These are phyloP conservation scores for Mythimna impura DNA, from an alignment of 2,888 invertebrate species.

Conservation along the genomic window DNA sequence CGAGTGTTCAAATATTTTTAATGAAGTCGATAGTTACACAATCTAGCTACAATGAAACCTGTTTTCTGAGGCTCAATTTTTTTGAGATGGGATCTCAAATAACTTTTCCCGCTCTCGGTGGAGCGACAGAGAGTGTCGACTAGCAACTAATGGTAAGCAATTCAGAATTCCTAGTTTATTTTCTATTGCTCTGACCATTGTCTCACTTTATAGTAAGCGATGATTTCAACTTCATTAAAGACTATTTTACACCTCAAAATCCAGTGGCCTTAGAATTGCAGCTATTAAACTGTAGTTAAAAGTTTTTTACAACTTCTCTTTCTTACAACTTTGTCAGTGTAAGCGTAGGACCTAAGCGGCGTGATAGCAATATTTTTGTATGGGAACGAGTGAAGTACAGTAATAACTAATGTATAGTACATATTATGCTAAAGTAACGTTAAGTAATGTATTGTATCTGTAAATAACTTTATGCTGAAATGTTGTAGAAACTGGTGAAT, in stretches of 20 bases:
- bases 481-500: slow-evolving; percentile 20
- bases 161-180: too few species aligned
- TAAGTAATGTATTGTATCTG: slow-evolving; percentile 50
- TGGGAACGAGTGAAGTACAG: slow-evolving; percentile 52
- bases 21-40: not conserved
- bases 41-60: too few species aligned
- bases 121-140: too few species aligned
- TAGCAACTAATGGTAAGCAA: too few species aligned
- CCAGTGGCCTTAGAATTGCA: slow-evolving; percentile 45
- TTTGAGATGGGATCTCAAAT: not conserved
- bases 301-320: slow-evolving; percentile 15
- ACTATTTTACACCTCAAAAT: not conserved
- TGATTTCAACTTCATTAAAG: not conserved
- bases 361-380: slow-evolving; percentile 71
- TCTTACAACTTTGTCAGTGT: slow-evolving; percentile 5
- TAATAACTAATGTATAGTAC: slow-evolving; percentile 45
- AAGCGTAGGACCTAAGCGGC: slow-evolving; percentile 55
- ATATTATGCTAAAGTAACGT: slow-evolving; percentile 12
- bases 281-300: slow-evolving; percentile 12
- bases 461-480: slow-evolving; percentile 45
- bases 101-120: too few species aligned
- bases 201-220: too few species aligned
- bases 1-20: not conserved
- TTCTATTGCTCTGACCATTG: too few species aligned
- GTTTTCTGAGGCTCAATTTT: too few species aligned